Percentiles rank a stretch among this genome's conserved stretches.
These are phyloP conservation scores for Trididemnum clinides DNA, from an alignment of 23 tunicate genomes.

Conservation along the genomic window DNA sequence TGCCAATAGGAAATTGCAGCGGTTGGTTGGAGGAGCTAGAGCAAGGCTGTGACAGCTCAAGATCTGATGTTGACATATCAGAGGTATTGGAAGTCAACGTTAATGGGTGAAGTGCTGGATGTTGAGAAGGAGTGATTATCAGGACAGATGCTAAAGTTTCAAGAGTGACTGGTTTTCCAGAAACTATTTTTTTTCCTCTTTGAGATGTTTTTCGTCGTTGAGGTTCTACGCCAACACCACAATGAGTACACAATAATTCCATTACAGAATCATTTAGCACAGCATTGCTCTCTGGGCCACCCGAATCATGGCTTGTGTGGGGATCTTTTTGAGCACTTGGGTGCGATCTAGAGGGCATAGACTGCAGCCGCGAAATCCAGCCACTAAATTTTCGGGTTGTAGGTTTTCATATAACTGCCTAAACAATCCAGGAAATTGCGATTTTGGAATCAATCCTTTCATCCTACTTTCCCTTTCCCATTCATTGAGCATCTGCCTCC, in stretches of 20 bases:
- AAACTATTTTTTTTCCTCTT: too few species aligned
- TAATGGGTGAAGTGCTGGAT: too few species aligned
- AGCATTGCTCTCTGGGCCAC: neutral
- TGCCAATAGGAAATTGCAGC: too few species aligned
- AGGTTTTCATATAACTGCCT: neutral
- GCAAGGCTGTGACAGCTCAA: neutral
- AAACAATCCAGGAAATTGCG: neutral
- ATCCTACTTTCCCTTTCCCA: slow-evolving; percentile 9
- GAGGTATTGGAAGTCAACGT: neutral
- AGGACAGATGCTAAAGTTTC: too few species aligned
- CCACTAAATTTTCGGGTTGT: neutral
- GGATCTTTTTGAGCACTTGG: neutral
- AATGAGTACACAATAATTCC: neutral
- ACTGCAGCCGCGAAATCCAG: slow-evolving; percentile 4
- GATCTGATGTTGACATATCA: neutral
- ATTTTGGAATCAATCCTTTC: neutral
- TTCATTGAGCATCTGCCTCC: neutral
- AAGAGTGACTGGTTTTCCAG: too few species aligned
- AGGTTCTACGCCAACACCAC: too few species aligned
- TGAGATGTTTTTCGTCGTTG: too few species aligned
- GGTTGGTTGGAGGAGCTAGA: too few species aligned
- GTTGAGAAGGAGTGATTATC: too few species aligned
- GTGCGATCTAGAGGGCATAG: neutral
- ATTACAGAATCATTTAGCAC: slow-evolving; percentile 1
- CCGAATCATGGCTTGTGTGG: neutral